Evolutionary conservation across 2,888 invertebrate species (phyloP), one percentile per base, ranked within the genome.

Genomic region (Dasypolia templi): DNA sequence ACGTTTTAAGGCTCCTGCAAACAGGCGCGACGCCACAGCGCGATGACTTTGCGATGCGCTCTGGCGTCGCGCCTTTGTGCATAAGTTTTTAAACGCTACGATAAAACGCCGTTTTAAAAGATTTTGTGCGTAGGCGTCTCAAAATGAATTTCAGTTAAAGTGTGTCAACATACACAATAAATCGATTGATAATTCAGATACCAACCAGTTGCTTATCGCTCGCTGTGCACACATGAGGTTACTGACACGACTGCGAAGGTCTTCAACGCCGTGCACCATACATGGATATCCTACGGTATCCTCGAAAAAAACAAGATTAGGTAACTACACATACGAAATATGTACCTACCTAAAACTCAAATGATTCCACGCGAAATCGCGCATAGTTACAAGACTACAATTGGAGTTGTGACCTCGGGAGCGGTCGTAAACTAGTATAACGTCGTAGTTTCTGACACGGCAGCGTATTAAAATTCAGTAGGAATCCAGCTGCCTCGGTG

Each of bases 381-480:
- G 90, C 90, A 81, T 90, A 87, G 90, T 88, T 85, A 91, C 89
- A 81, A 77, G 81, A 67, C 46, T 56, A 71, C 63, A 75, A 75
- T 64, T 65, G 46, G 26, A 35, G 83, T 77, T 77, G 56, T 88
- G 94, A 91, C 95, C 95, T 95, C 93, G 94, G 87, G 80, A 75
- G 73, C 89, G 91, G 88, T 91, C 93, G 89, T 94, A 92, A 94
- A 91, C 93, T 90, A 90, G 89, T 86, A 86, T 85, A 86, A 87
- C 87, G 88, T 88, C 89, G 90, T 88, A 91, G 91, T 91, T 92
- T 90, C 85, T 89, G 89, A 92, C 90, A 92, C 91, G 89, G 86
- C 84, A 84, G 82, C 80, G 89, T 91, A 92, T 93, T 94, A 91
- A 92, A 92, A 94, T 94, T 94, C 91, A 93, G 91, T 89, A 92